Evolutionary conservation across 1,140 invertebrate genomes (phyloP).

Genomic region (Sweltsa coloradensis): DNA sequence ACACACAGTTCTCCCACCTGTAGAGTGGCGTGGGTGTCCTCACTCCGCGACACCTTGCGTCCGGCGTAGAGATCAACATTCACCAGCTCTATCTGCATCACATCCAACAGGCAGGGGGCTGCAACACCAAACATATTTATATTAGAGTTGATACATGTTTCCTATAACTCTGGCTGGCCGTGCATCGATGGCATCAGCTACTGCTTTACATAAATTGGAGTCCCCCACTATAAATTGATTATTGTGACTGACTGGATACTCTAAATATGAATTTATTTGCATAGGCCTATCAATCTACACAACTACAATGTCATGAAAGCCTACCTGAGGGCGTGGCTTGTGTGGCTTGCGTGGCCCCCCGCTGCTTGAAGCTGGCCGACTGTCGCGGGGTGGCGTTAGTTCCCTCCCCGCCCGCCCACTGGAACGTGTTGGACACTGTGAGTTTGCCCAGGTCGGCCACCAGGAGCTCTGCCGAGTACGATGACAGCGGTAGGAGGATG

Average conservation of each 20-base stretch:
- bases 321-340: no score
- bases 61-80: conserved; percentile 77
- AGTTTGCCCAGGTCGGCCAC: conserved; percentile 73
- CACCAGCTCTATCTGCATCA: conserved; percentile 61
- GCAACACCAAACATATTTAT: conserved; percentile 9
- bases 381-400: conserved; percentile 34
- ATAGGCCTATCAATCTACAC: no score
- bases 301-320: no score
- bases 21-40: conserved; percentile 6
- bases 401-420: conserved; percentile 39
- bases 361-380: no score
- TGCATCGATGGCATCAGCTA: no score
- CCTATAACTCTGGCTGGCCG: no score
- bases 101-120: conserved; percentile 48
- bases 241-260: no score
- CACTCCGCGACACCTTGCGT: conserved; percentile 25
- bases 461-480: conserved; percentile 62
- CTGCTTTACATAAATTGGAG: no score
- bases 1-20: conserved; percentile 23
- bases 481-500: conserved; percentile 75
- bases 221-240: no score
- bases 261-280: no score
- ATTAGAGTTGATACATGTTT: background rate
- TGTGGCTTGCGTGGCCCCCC: no score
- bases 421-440: conserved; percentile 62